Evolutionary conservation across 2,797 vertebrate species (phyloP).

Genomic region (Anas bernieri): DNA sequence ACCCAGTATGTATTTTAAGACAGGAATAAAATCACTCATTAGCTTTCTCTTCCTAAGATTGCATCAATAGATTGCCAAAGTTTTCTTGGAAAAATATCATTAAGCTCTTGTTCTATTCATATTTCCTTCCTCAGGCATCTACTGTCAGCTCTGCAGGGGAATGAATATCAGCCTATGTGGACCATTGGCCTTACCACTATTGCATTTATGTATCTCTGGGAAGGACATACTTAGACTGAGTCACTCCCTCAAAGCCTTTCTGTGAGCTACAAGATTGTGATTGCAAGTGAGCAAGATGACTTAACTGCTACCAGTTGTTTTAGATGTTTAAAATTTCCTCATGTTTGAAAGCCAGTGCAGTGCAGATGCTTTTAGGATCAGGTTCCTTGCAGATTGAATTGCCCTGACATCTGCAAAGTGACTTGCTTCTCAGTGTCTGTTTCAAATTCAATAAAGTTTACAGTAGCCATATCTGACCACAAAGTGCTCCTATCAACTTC

Average conservation of each 20-base stretch:
- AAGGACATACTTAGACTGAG: not conserved
- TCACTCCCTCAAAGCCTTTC: not conserved
- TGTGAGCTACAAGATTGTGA: not conserved
- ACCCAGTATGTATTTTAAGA: not conserved
- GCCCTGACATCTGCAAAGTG: constrained; percentile 34
- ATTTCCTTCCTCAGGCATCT: not conserved
- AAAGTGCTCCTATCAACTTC: constrained; percentile 6
- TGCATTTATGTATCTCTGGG: not conserved
- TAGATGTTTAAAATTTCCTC: not conserved
- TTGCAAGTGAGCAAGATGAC: not conserved
- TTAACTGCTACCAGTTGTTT: not conserved
- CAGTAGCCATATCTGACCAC: constrained; percentile 45
- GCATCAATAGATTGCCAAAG: not conserved
- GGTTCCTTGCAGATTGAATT: constrained; percentile 25
- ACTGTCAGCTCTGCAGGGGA: not conserved
- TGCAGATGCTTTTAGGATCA: constrained; percentile 4
- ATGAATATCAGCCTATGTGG: not conserved
- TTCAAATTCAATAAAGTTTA: constrained; percentile 59
- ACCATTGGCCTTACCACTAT: not conserved
- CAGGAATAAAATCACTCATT: not conserved
- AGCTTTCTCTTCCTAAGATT: not conserved
- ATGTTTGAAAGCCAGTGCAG: not conserved
- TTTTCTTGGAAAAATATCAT: not conserved
- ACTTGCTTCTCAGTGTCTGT: constrained; percentile 34
- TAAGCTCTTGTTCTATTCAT: not conserved